Percentiles rank a stretch among this genome's conserved stretches.
phyloP scores from a whole-genome alignment of 2,113 vertebrate species.

The Silurus glanis region DNA sequence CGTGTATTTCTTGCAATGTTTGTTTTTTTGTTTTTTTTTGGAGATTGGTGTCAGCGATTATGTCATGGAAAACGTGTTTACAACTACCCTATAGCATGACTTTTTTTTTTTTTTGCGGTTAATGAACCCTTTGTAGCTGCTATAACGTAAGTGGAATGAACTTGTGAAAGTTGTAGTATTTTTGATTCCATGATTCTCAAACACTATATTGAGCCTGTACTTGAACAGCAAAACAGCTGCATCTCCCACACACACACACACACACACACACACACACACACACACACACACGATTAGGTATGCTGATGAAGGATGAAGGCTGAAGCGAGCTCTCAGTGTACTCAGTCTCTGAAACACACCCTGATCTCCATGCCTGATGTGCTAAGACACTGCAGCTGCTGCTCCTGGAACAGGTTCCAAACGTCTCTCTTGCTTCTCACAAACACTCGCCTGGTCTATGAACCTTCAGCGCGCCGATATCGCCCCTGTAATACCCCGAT shows the following conservation, averaged over 20 bases:
- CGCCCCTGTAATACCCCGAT: not conserved
- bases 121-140: not conserved
- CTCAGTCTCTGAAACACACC: constrained; percentile 30
- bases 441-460: not conserved
- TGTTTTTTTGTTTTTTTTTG: too few relatives aligned
- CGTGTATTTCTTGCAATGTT: too few relatives aligned
- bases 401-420: constrained; percentile 6
- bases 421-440: not conserved
- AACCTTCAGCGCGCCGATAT: not conserved
- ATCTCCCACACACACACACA: not conserved
- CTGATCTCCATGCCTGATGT: constrained; percentile 18
- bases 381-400: constrained; percentile 23
- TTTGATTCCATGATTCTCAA: too few relatives aligned
- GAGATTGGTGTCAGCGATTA: too few relatives aligned
- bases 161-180: too few relatives aligned
- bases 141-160: not conserved
- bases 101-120: too few relatives aligned
- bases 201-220: not conserved
- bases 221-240: constrained; percentile 13
- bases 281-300: constrained; percentile 18
- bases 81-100: not conserved
- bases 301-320: constrained; percentile 41
- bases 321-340: not conserved
- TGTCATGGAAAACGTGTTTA: too few relatives aligned
- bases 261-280: constrained; percentile 27